These are phyloP conservation scores for Nansenia antarctica DNA, from an alignment of 2,113 vertebrate genomes.

Conservation along the genomic window DNA sequence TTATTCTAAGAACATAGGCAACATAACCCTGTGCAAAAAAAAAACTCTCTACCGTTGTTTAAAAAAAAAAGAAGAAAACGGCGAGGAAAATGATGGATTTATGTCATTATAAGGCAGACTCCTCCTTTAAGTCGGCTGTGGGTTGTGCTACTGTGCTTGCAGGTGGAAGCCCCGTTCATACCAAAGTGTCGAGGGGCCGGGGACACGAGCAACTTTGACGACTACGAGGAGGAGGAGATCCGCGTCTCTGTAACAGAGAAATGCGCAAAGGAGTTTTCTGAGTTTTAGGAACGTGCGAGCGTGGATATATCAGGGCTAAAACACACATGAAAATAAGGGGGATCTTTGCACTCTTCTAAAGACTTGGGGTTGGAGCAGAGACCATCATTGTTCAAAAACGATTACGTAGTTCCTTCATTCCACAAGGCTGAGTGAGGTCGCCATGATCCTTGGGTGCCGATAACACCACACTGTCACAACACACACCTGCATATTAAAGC, in stretches of 20 bases:
- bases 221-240: conserved; percentile 99
- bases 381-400: conserved; percentile 85
- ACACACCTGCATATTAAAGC: conserved; percentile 86
- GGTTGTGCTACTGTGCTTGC: neutral
- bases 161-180: conserved; percentile 99
- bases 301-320: conserved; percentile 84
- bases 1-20: too few relatives aligned
- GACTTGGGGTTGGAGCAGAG: conserved; percentile 88
- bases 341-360: conserved; percentile 95
- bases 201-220: conserved; percentile 99
- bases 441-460: conserved; percentile 87
- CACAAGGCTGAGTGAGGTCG: conserved; percentile 88
- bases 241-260: conserved; percentile 98
- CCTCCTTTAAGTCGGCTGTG: neutral
- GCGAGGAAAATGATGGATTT: too few relatives aligned
- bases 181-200: conserved; percentile 99
- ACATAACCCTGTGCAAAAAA: too few relatives aligned
- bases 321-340: conserved; percentile 69
- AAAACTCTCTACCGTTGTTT: too few relatives aligned
- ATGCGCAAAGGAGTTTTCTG: conserved; percentile 96
- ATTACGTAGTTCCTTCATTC: conserved; percentile 94
- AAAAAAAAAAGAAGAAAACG: too few relatives aligned
- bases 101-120: neutral
- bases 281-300: conserved; percentile 88
- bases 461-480: conserved; percentile 83